Base-by-base conservation (phyloP, 2,888 invertebrate species). In the Gastrophysa polygoni region DNA sequence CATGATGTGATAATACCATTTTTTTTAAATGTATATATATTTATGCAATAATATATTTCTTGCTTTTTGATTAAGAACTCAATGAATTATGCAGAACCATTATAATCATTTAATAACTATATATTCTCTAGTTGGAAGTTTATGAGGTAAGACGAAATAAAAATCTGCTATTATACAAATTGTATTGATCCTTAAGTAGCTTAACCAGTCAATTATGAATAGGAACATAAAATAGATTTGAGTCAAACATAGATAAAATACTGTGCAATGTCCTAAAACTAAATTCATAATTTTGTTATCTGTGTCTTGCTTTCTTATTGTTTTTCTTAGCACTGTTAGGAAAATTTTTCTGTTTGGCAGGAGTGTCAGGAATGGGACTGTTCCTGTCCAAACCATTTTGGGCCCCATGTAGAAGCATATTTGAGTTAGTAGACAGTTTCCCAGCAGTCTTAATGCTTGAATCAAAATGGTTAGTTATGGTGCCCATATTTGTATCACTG, bases 231-330 rank as follows among this genome's bases (percentile, higher is more conserved):
- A n/a, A n/a, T n/a, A n/a, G n/a, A n/a, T n/a, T n/a, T n/a, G 3
- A 24, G 24, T 24, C 7, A 3, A 24, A 24, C 3, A 24, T 24
- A 24, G 3, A 24, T 7, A 24, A 24, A 24, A 24, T 24, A 38
- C 38, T 38, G 38, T 38, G 14, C 14, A 38, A 38, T 14, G 11
- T 3, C 11, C 14, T 14, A 14, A 14, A 4, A 8, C 6, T 8
- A 38, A 24, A 24, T 24, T 0, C 1, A 11, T 44, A 54, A 48
- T 44, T 59, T 59, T 55, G 64, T 86, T 88, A 93, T 83, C 93
- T 88, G 82, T 93, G 92, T 74, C 92, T 86, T 17, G 92, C 89
- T 81, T 93, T 92, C 79, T 93, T 94, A 76, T 89, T 91, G 71
- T 87, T 88, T 77, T 86, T 91, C 75, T 92, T 93, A 65, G 87